Conservation (phyloP, 2,797 vertebrate genomes). For the Chrysocyon brachyurus region DNA sequence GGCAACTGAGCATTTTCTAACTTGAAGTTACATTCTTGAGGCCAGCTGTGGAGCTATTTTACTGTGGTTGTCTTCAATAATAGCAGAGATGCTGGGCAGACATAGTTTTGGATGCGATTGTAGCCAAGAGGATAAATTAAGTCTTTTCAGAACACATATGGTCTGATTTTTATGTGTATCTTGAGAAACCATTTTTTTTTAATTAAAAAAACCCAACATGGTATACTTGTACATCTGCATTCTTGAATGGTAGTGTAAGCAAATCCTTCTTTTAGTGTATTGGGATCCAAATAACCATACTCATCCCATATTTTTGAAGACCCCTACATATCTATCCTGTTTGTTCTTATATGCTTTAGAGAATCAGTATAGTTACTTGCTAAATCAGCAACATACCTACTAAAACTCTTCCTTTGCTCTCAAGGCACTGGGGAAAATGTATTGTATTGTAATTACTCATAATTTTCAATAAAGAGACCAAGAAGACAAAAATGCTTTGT, state of each 20-base stretch:
- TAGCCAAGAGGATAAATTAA: slow-evolving; percentile 50
- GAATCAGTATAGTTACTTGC: background rate
- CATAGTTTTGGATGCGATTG: slow-evolving; percentile 42
- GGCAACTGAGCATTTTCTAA: slow-evolving; percentile 18
- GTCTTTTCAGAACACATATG: slow-evolving; percentile 48
- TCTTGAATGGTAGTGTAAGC: slow-evolving; percentile 44
- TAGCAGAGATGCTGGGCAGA: slow-evolving; percentile 54
- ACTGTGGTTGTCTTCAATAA: slow-evolving; percentile 50
- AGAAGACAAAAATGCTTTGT: background rate
- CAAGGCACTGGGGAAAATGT: background rate
- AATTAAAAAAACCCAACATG: slow-evolving; percentile 17
- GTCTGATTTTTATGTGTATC: slow-evolving; percentile 57
- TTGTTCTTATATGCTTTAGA: slow-evolving; percentile 15
- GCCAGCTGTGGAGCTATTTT: background rate
- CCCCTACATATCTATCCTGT: background rate
- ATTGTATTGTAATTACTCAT: background rate
- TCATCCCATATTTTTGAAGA: background rate
- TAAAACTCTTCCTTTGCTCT: background rate
- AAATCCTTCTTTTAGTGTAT: slow-evolving; percentile 27
- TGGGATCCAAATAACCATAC: background rate
- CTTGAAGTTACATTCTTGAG: slow-evolving; percentile 43
- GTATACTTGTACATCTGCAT: background rate
- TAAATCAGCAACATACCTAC: background rate
- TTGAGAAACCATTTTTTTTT: slow-evolving; percentile 14
- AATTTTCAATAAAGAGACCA: slow-evolving; percentile 43